These are phyloP conservation scores for Lithophane leautieri DNA, from an alignment of 2,888 invertebrate genomes.

Conservation along the genomic window DNA sequence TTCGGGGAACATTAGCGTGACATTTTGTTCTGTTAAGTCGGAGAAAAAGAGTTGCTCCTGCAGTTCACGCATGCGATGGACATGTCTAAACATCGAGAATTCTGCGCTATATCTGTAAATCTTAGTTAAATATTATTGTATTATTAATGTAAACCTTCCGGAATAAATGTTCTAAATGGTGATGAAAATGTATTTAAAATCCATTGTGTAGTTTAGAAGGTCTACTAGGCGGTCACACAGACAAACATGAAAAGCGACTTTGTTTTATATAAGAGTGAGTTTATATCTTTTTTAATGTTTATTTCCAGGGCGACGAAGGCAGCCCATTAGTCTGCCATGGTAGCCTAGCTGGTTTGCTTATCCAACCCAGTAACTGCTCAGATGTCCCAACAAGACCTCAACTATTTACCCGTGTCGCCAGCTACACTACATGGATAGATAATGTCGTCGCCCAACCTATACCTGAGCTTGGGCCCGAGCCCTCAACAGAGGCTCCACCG, in stretches of 20 bases:
- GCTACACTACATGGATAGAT: conserved; percentile 17
- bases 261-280: background rate
- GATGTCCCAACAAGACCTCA: background rate
- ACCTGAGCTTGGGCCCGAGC: conserved; percentile 3
- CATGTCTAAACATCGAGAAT: background rate
- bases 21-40: background rate
- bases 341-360: conserved; percentile 6
- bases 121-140: background rate
- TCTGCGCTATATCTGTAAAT: background rate
- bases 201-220: background rate
- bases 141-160: background rate
- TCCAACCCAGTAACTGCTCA: conserved; percentile 6
- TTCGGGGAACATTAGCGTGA: background rate
- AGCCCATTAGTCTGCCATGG: conserved; percentile 16
- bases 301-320: conserved; percentile 26
- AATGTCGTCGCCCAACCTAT: background rate
- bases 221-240: background rate
- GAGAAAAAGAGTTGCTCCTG: background rate
- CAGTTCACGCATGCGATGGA: background rate
- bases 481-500: background rate
- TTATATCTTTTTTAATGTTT: background rate
- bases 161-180: background rate
- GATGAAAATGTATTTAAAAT: background rate
- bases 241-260: background rate
- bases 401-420: conserved; percentile 16